Evolutionary conservation across 2,113 vertebrate species (phyloP).

Genomic region (Hiodon tergisus): DNA sequence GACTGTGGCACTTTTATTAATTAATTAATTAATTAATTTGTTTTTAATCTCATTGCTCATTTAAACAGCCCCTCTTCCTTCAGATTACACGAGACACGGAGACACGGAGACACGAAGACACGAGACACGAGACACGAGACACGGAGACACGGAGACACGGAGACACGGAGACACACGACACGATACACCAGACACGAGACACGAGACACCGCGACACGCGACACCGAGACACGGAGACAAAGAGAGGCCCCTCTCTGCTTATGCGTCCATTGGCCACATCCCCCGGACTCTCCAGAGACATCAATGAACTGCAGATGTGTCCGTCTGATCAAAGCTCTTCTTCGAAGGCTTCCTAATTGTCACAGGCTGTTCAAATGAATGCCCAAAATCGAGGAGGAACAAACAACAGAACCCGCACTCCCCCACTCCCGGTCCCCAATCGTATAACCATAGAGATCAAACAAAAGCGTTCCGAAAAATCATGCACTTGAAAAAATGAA

Average conservation of each 20-base stretch:
- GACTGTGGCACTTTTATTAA: conserved; percentile 32
- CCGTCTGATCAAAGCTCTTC: conserved; percentile 31
- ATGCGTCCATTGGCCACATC: conserved; percentile 8
- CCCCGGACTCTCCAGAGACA: conserved; percentile 12
- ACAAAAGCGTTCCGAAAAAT: too few species aligned
- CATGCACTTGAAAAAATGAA: too few species aligned
- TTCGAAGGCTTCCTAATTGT: conserved; percentile 24
- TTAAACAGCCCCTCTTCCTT: conserved; percentile 28
- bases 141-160: too few species aligned
- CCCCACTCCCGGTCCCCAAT: too few species aligned
- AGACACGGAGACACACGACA: too few species aligned
- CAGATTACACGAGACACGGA: not conserved
- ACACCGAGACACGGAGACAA: too few species aligned
- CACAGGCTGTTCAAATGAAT: not conserved
- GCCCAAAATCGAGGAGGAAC: not conserved
- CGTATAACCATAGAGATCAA: too few species aligned
- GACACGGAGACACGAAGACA: too few species aligned
- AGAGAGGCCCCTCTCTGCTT: too few species aligned
- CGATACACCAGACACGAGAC: too few species aligned
- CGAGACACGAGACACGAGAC: too few species aligned
- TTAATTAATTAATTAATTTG: conserved; percentile 21
- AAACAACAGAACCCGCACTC: not conserved
- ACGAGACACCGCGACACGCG: too few species aligned
- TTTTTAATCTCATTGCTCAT: conserved; percentile 45
- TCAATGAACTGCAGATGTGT: conserved; percentile 32